Percentiles rank a stretch among this genome's conserved stretches.
Evolutionary conservation across 2,797 vertebrate species (phyloP).

Genomic region (Chaetodon trifasciatus): DNA sequence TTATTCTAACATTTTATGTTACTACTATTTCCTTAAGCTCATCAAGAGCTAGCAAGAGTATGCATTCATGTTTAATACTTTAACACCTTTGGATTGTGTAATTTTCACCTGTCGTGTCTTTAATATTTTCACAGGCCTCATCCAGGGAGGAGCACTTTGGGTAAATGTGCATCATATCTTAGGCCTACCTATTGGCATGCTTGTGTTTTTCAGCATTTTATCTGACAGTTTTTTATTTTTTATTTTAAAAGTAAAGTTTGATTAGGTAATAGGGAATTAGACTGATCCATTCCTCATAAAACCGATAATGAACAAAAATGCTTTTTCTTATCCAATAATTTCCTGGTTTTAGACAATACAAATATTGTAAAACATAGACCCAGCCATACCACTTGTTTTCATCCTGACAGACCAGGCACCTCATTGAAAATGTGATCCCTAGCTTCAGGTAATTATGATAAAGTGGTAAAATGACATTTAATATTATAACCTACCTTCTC

Average conservation of each 20-base stretch:
- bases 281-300: not conserved
- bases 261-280: not conserved
- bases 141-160: conserved; percentile 10
- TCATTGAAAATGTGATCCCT: not conserved
- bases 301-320: not conserved
- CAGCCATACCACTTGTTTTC: too few relatives aligned
- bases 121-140: conserved; percentile 33
- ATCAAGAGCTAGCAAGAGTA: conserved; percentile 33
- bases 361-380: not conserved
- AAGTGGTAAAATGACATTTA: not conserved
- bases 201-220: not conserved
- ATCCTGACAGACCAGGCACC: not conserved
- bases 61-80: conserved; percentile 43
- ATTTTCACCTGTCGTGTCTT: conserved; percentile 34
- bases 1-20: conserved; percentile 53
- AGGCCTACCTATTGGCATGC: not conserved
- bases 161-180: not conserved
- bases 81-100: conserved; percentile 43
- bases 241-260: not conserved
- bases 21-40: conserved; percentile 43
- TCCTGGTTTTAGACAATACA: not conserved
- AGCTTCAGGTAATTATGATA: not conserved
- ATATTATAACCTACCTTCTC: not conserved
- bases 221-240: not conserved
- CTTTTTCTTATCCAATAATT: not conserved